Evolutionary conservation across 2,888 invertebrate genomes (phyloP).

Genomic region (Nomada hirtipes): DNA sequence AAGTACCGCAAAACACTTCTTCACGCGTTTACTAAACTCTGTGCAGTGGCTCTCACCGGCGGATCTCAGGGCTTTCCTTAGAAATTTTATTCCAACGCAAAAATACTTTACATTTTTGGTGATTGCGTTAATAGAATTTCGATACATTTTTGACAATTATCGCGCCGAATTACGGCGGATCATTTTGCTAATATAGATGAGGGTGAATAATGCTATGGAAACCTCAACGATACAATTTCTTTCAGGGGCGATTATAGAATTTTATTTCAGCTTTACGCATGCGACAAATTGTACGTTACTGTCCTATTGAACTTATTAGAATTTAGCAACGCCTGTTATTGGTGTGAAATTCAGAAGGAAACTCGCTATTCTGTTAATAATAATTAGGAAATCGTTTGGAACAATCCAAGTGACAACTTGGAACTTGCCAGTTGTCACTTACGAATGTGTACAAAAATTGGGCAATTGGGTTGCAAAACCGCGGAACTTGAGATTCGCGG

Average conservation of each 20-base stretch:
- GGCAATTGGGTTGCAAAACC: neutral
- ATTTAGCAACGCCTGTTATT: too few relatives aligned
- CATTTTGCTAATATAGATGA: neutral
- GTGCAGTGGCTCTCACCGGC: conserved; percentile 68
- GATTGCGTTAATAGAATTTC: neutral
- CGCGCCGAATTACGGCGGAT: too few relatives aligned
- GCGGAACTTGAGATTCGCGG: neutral
- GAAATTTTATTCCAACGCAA: neutral
- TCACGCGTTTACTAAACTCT: conserved; percentile 69
- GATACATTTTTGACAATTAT: too few relatives aligned
- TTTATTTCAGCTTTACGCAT: too few relatives aligned
- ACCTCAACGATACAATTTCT: too few relatives aligned
- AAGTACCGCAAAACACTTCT: conserved; percentile 74
- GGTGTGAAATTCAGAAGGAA: neutral
- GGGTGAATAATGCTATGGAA: neutral
- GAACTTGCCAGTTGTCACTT: too few relatives aligned
- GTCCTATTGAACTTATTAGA: too few relatives aligned
- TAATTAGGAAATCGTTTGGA: neutral
- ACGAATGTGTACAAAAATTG: neutral
- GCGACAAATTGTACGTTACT: too few relatives aligned
- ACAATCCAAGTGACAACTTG: too few relatives aligned
- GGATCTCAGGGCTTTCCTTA: neutral
- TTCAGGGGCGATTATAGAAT: too few relatives aligned
- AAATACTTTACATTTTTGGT: neutral
- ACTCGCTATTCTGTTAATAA: neutral